Base-by-base conservation (phyloP, 2,113 vertebrate genomes). In the Callocephalon fimbriatum region DNA sequence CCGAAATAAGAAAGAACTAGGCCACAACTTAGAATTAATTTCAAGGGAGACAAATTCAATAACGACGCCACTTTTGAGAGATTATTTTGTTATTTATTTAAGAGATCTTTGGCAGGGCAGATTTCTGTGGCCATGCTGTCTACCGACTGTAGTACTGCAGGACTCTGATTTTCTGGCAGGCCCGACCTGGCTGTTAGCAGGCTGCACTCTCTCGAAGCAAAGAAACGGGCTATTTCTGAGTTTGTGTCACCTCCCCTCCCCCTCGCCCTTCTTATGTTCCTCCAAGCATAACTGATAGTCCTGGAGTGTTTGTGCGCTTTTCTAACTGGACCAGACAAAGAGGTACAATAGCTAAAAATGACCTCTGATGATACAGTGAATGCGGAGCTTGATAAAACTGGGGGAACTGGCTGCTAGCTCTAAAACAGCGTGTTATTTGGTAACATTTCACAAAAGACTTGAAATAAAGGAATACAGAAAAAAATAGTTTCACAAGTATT, bases 261-360 rank as follows among this genome's bases (percentile, higher is more conserved):
- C 96, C 95, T 95, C 6, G 0, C 63, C 47, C 96, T 94, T 95
- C 75, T 82, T 85, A 73, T 86, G 95, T 93, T 97, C 92, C 40
- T 92, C 95, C 95, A 88, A 50, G 95, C 95, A 91, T 86, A 86
- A 94, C 95, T 94, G 95, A 97, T 84, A 56, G 50, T 84, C 54
- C 70, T 86, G 79, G 90, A 50, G 94, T 76, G 67, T 79, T 67
- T 71, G 81, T 29, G 66, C 17, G 45, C 87, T 93, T 95, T 93
- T 78, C 91, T 76, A 66, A 95, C 92, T 94, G 96, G 97, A 97
- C 96, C 87, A 96, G 96, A 96, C 95, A 95, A 90, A 95, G 95
- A 94, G 90, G 38, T 83, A 90, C 93, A 42, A 51, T 29, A 56
- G 50, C 63, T 66, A 92, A 93, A 96, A 85, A 80, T 75, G 79